Percentiles rank a stretch among this genome's conserved stretches.
phyloP scores from a whole-genome alignment of 2,888 invertebrate genomes.

The Ophion obscuratus region DNA sequence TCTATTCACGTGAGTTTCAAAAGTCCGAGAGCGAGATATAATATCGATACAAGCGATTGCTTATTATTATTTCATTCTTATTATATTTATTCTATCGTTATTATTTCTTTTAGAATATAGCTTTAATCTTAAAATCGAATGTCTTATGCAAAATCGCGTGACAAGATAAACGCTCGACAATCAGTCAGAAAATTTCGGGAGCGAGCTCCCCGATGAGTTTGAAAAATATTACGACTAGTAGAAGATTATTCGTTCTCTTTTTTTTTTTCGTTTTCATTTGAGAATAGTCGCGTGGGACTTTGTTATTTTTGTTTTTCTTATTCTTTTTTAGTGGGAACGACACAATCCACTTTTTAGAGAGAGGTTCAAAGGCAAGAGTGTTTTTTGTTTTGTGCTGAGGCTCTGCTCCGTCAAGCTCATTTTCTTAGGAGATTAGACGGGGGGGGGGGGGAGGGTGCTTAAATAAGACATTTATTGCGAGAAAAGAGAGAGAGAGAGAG shows the following conservation, averaged over 20 bases:
- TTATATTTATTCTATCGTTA: background rate
- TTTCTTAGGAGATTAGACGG: background rate
- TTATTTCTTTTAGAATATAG: constrained; percentile 67
- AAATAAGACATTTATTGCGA: background rate
- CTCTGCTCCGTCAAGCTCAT: constrained; percentile 30
- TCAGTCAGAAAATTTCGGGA: constrained; percentile 43
- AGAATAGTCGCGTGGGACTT: constrained; percentile 3
- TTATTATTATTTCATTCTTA: constrained; percentile 33
- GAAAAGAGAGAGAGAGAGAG: too few species aligned
- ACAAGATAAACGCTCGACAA: constrained; percentile 32
- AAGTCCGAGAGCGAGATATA: constrained; percentile 58
- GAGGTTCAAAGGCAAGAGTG: constrained; percentile 50
- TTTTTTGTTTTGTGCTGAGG: constrained; percentile 40
- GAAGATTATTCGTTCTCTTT: constrained; percentile 7
- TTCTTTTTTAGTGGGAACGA: background rate
- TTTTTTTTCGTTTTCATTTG: background rate
- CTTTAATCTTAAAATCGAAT: constrained; percentile 59
- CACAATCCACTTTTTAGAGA: constrained; percentile 14
- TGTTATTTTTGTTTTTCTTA: background rate
- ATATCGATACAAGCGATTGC: constrained; percentile 65
- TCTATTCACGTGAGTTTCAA: constrained; percentile 44
- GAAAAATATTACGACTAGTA: constrained; percentile 25
- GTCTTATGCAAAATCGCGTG: constrained; percentile 32
- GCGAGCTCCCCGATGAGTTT: constrained; percentile 1
- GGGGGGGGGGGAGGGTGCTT: background rate